Base-by-base conservation (phyloP, 2,888 invertebrate species). In the Lasioglossum lativentre region DNA sequence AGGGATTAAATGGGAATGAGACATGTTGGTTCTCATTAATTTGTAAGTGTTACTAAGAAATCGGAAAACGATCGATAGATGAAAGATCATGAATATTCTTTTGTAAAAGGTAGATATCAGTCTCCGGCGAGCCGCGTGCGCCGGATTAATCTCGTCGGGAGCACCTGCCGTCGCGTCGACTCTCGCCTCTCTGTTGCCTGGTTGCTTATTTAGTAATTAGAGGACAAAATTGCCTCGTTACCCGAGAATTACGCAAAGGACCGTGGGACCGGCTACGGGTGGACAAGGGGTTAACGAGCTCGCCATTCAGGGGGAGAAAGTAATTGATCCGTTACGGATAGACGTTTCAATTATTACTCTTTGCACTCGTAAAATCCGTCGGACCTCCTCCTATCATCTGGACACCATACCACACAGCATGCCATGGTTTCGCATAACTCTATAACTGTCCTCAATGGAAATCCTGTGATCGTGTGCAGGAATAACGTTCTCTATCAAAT, bases 141-240 rank as follows among this genome's bases (percentile, higher is more conserved):
- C 38, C 30, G 52, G 63, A 75, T 83, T 83, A 83, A 72, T 83
- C 66, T 75, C 63, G 23, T n/a, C 52, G 71, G 34, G 42, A 71
- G n/a, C 83, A 72, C 63, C 72, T 75, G 78, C 78, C 79, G 85
- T 85, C 79, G 85, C 40, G 63, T 52, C 59, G 63, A 63, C 63
- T 56, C 68, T 47, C 66, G 72, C 19, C 45, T 76, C 42, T 75
- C 73, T 75, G 71, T 71, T 74, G 34, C 79, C 76, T 73, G 75
- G 73, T 80, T 73, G 75, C 75, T 73, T 74, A 73, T 83, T 83
- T 45, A 40, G 83, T 76, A 72, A 75, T 85, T 85, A 52, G 8
- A 38, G 45, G 30, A 34, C 38, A 38, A 34, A 14, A 79, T 73
- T 73, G 71, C 42, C 75, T 78, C 27, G 77, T 78, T 70, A 70